A percentile compares a stretch with the other conserved stretches of the same genome.
Evolutionary conservation across 2,888 invertebrate species (phyloP).

Genomic region (Chrysolina haemoptera): DNA sequence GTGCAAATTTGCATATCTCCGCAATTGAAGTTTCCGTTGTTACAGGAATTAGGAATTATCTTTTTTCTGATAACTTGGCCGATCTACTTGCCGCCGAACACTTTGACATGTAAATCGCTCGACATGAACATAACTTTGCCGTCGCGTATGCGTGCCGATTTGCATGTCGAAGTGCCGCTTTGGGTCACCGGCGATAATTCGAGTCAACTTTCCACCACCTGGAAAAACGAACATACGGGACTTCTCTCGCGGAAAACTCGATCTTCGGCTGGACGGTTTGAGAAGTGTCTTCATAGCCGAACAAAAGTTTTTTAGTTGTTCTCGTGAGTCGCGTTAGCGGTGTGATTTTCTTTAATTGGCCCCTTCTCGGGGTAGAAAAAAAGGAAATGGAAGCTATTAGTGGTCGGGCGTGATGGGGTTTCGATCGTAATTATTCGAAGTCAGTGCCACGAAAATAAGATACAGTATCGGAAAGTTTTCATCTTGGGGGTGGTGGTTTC

Average conservation of each 20-base stretch:
- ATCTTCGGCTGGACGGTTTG: neutral
- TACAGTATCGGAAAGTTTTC: too few species aligned
- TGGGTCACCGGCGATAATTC: neutral
- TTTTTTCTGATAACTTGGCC: neutral
- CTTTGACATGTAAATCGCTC: slow-evolving; percentile 20
- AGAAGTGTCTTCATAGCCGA: neutral
- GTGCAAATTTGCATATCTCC: slow-evolving; percentile 3
- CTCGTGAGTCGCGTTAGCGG: neutral
- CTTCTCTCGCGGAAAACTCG: slow-evolving; percentile 8
- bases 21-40: neutral
- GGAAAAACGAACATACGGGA: slow-evolving; percentile 6
- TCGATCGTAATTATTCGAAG: too few species aligned
- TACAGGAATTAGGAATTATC: slow-evolving; percentile 7
- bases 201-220: neutral
- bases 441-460: too few species aligned
- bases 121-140: slow-evolving; percentile 22
- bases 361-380: neutral
- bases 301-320: neutral
- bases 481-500: too few species aligned
- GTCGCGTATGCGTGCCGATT: slow-evolving; percentile 9
- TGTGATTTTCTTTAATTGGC: neutral
- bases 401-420: too few species aligned
- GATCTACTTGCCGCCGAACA: slow-evolving; percentile 3
- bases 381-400: too few species aligned
- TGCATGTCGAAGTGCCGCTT: neutral